Conservation (phyloP, 2,797 vertebrate genomes). For the Lacerta bilineata region DNA sequence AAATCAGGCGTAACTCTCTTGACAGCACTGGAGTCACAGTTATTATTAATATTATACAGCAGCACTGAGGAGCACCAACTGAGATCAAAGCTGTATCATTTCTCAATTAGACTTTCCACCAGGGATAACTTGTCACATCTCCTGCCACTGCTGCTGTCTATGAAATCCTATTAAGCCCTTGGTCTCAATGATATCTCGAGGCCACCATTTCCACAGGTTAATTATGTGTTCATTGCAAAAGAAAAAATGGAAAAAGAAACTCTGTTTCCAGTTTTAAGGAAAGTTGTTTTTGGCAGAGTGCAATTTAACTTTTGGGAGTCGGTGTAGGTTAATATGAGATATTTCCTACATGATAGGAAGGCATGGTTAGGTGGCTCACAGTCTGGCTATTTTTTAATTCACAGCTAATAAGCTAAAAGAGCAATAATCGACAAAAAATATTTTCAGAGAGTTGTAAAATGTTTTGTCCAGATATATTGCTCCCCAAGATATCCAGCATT, state of each 20-base stretch:
- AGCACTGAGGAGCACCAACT: constrained; percentile 32
- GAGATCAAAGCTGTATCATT: constrained; percentile 51
- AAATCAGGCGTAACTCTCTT: constrained; percentile 39
- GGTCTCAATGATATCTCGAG: constrained; percentile 36
- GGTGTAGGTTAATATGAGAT: neutral
- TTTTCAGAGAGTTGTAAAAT: neutral
- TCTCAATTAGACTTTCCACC: constrained; percentile 48
- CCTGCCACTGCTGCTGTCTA: constrained; percentile 35
- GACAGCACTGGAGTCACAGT: constrained; percentile 37
- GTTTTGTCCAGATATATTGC: neutral
- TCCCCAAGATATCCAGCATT: neutral
- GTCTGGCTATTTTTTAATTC: neutral
- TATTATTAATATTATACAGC: constrained; percentile 42
- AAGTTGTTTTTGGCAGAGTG: constrained; percentile 6
- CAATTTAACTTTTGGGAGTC: constrained; percentile 1
- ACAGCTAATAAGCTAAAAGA: neutral
- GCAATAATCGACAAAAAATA: neutral
- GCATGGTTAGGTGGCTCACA: neutral
- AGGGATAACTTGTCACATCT: constrained; percentile 48
- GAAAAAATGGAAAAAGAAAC: neutral
- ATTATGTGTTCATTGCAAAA: constrained; percentile 32
- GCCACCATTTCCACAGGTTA: constrained; percentile 38
- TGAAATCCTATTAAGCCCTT: constrained; percentile 37
- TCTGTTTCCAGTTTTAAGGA: neutral
- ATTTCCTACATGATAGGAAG: neutral